Percentiles rank a stretch among this genome's conserved stretches.
These are phyloP conservation scores for Epinephelus malabaricus DNA, from an alignment of 2,797 vertebrate genomes.

Conservation along the genomic window DNA sequence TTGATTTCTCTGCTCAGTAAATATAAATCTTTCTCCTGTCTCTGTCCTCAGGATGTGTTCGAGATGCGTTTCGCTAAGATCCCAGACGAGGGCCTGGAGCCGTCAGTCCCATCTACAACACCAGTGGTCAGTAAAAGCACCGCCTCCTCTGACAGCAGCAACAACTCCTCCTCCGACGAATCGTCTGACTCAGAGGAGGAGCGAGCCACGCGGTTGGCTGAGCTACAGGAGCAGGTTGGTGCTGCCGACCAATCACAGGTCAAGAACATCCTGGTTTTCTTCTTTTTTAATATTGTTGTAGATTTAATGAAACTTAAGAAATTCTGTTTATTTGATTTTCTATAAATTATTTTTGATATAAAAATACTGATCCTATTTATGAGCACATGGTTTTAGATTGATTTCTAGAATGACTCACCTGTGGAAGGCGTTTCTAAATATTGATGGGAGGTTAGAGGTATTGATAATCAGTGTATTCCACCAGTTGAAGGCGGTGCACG, in stretches of 20 bases:
- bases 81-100: conserved; percentile 94
- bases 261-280: conserved; percentile 77
- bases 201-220: conserved; percentile 93
- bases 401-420: background rate
- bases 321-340: conserved; percentile 18
- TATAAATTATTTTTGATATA: background rate
- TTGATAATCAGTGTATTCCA: conserved; percentile 72
- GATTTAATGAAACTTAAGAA: conserved; percentile 22
- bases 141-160: conserved; percentile 96
- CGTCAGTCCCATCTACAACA: conserved; percentile 84
- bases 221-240: conserved; percentile 98
- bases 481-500: conserved; percentile 97
- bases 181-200: conserved; percentile 98
- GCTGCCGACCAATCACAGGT: conserved; percentile 80
- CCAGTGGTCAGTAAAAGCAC: conserved; percentile 94
- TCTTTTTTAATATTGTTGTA: conserved; percentile 51
- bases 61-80: conserved; percentile 99
- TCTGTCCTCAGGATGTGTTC: conserved; percentile 91
- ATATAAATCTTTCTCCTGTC: background rate
- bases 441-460: conserved; percentile 1
- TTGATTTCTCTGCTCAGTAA: accelerated
- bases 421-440: conserved; percentile 30
- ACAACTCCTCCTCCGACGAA: conserved; percentile 94
- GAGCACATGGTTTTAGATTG: conserved; percentile 21
- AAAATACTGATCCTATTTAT: background rate